phyloP scores from a whole-genome alignment of 1,140 invertebrate species.

The Cydia amplana region DNA sequence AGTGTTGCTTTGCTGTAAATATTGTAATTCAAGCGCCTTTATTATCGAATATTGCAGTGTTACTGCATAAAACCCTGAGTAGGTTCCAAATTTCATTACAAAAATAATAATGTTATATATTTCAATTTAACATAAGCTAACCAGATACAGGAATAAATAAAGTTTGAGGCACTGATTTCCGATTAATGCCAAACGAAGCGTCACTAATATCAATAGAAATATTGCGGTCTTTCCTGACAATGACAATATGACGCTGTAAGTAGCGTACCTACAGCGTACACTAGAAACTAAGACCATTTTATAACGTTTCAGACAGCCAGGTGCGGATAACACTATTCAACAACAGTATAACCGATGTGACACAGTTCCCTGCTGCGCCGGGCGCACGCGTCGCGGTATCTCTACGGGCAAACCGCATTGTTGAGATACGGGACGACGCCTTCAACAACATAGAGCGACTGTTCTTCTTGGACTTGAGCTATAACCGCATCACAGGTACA shows the following conservation, averaged over 20 bases:
- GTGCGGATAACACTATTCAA: conserved; percentile 70
- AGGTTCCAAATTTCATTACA: too few relatives aligned
- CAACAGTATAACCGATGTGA: conserved; percentile 70
- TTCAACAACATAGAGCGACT: conserved; percentile 84
- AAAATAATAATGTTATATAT: too few relatives aligned
- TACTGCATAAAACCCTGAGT: too few relatives aligned
- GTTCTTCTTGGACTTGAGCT: conserved; percentile 85
- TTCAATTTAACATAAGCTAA: too few relatives aligned
- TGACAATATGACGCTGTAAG: too few relatives aligned
- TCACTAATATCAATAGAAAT: background rate
- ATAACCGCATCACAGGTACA: conserved; percentile 83
- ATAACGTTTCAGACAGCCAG: conserved; percentile 59
- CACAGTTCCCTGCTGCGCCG: conserved; percentile 55
- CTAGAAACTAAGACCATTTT: background rate
- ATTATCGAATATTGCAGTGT: too few relatives aligned
- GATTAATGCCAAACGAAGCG: background rate
- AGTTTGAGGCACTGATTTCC: too few relatives aligned
- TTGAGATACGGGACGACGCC: conserved; percentile 81
- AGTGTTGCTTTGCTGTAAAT: background rate
- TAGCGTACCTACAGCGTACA: background rate
- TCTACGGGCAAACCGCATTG: conserved; percentile 76
- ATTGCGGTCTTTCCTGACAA: too few relatives aligned
- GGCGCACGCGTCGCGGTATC: conserved; percentile 64
- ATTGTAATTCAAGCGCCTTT: background rate
- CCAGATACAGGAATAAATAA: too few relatives aligned